Evolutionary conservation across 1,140 invertebrate species (phyloP).

Genomic region (Battus philenor): DNA sequence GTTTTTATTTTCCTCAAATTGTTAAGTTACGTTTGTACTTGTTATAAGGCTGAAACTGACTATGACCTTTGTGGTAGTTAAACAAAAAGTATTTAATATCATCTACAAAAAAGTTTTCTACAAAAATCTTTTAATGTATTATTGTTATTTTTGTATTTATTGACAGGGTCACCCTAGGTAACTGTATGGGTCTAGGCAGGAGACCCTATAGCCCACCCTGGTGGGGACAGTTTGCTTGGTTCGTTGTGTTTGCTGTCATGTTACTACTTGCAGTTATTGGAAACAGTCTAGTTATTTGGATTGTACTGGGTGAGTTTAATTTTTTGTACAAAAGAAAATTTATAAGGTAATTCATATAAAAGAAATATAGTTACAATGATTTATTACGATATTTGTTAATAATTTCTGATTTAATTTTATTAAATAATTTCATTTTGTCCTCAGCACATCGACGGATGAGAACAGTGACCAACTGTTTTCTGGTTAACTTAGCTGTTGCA

Average conservation of each 20-base stretch:
- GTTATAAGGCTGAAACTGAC: too few species aligned
- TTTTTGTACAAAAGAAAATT: neutral
- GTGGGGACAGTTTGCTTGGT: conserved; percentile 80
- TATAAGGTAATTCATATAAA: too few species aligned
- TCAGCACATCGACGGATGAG: conserved; percentile 90
- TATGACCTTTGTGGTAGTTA: too few species aligned
- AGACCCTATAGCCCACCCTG: conserved; percentile 60
- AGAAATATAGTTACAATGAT: too few species aligned
- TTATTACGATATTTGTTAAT: too few species aligned
- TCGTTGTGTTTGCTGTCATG: conserved; percentile 82
- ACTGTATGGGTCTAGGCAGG: conserved; percentile 62
- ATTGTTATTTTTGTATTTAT: conserved; percentile 20
- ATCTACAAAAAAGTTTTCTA: too few species aligned
- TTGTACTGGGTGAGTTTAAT: conserved; percentile 83
- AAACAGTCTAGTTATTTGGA: conserved; percentile 91
- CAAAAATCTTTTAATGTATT: neutral
- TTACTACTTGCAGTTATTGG: conserved; percentile 86
- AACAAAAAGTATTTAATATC: too few species aligned
- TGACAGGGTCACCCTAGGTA: conserved; percentile 52
- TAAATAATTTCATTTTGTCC: neutral
- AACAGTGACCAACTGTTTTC: conserved; percentile 96
- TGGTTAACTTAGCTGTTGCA: conserved; percentile 93
- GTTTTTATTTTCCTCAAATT: too few species aligned
- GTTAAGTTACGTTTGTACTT: too few species aligned
- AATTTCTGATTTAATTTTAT: too few species aligned